These are phyloP conservation scores for Drosophila littoralis DNA, from an alignment of 1,140 invertebrate genomes.

Conservation along the genomic window DNA sequence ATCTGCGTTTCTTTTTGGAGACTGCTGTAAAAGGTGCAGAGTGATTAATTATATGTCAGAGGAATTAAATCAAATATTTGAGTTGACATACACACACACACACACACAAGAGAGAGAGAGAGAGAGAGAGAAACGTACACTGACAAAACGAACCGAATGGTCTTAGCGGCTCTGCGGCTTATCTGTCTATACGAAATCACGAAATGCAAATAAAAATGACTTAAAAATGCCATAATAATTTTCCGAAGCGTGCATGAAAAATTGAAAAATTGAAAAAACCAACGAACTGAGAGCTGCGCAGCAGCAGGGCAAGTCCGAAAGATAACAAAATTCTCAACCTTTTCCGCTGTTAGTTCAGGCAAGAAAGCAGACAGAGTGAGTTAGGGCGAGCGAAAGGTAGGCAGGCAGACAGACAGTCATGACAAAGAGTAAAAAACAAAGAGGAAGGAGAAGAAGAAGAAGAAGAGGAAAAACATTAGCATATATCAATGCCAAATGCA, in stretches of 20 bases:
- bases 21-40: constrained; percentile 73
- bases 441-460: constrained; percentile 14
- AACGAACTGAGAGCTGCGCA: constrained; percentile 39
- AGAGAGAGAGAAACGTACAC: neutral
- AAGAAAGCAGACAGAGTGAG: constrained; percentile 23
- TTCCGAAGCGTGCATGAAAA: constrained; percentile 64
- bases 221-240: constrained; percentile 78
- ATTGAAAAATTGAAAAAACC: constrained; percentile 47
- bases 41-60: constrained; percentile 81
- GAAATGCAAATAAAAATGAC: constrained; percentile 83
- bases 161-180: constrained; percentile 31
- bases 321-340: constrained; percentile 65
- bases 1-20: constrained; percentile 12
- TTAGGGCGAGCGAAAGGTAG: neutral
- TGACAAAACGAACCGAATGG: constrained; percentile 11
- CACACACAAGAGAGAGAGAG: neutral
- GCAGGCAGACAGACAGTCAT: constrained; percentile 14
- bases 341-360: constrained; percentile 22
- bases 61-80: constrained; percentile 83
- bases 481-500: constrained; percentile 84
- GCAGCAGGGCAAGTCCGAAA: constrained; percentile 28
- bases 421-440: constrained; percentile 19
- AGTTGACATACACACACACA: constrained; percentile 57
- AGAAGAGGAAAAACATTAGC: constrained; percentile 72
- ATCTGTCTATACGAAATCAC: constrained; percentile 71